Evolutionary conservation across 2,113 vertebrate species (phyloP).

Genomic region (Amphilophus citrinellus): DNA sequence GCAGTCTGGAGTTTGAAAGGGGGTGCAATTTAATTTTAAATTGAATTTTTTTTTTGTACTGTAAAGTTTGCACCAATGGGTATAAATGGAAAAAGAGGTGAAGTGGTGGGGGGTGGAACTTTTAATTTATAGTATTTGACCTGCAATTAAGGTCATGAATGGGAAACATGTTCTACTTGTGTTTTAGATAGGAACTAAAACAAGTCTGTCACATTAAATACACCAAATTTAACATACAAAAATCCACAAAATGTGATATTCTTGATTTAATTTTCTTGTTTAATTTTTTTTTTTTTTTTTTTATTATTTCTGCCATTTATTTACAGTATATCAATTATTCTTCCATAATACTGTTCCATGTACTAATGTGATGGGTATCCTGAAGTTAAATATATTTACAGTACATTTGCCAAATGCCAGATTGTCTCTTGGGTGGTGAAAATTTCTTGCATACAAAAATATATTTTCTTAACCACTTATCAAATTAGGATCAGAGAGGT

Average conservation of each 20-base stretch:
- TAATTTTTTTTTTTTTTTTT: neutral
- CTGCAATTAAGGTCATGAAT: neutral
- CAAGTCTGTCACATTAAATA: neutral
- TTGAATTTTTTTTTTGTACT: neutral
- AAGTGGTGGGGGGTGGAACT: neutral
- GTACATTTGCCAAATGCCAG: neutral
- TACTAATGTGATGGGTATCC: neutral
- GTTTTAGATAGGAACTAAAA: neutral
- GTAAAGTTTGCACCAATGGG: neutral
- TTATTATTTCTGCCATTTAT: neutral
- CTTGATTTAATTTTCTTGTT: neutral
- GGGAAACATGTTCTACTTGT: no score
- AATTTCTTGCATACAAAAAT: neutral
- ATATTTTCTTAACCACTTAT: neutral
- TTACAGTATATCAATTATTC: neutral
- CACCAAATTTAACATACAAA: neutral
- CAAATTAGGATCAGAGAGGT: neutral
- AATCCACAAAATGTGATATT: neutral
- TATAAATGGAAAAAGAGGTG: neutral
- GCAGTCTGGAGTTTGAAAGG: neutral
- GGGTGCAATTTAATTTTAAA: neutral
- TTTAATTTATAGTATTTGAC: neutral
- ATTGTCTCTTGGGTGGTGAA: neutral
- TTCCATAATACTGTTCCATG: neutral
- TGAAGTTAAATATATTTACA: neutral